Conservation (phyloP, 2,888 invertebrate genomes). For the Agriopis aurantiaria region DNA sequence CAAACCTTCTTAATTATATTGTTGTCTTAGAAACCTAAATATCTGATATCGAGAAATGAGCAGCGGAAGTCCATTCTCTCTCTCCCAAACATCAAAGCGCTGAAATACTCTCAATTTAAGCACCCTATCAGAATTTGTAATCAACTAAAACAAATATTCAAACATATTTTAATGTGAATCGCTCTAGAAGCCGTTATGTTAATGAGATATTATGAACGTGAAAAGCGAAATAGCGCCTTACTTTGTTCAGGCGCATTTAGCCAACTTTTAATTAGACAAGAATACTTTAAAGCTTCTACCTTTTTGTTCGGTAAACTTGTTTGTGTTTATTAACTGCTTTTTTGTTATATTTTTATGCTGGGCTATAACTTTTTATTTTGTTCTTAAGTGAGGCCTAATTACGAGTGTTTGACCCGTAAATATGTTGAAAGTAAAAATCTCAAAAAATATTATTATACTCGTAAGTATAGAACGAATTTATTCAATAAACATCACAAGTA, state of each 20-base stretch:
- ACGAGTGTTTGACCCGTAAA: background rate
- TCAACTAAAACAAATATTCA: conserved; percentile 24
- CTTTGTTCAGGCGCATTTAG: conserved; percentile 41
- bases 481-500: too few relatives aligned
- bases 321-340: conserved; percentile 41
- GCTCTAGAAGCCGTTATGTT: conserved; percentile 24
- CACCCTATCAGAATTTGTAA: conserved; percentile 26
- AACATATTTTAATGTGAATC: conserved; percentile 24
- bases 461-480: too few relatives aligned
- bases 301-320: conserved; percentile 44
- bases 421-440: background rate
- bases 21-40: background rate
- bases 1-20: background rate
- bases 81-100: conserved; percentile 9
- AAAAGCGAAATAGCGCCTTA: conserved; percentile 27
- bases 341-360: conserved; percentile 35
- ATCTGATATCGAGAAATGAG: background rate
- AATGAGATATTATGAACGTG: conserved; percentile 31
- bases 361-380: conserved; percentile 15
- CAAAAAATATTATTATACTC: background rate
- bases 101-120: conserved; percentile 2
- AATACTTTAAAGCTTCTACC: conserved; percentile 42
- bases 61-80: background rate
- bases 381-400: conserved; percentile 13
- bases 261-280: conserved; percentile 46